Evolutionary conservation across 2,888 invertebrate species (phyloP), one percentile per base, ranked within the genome.

Genomic region (Aplocera efformata): DNA sequence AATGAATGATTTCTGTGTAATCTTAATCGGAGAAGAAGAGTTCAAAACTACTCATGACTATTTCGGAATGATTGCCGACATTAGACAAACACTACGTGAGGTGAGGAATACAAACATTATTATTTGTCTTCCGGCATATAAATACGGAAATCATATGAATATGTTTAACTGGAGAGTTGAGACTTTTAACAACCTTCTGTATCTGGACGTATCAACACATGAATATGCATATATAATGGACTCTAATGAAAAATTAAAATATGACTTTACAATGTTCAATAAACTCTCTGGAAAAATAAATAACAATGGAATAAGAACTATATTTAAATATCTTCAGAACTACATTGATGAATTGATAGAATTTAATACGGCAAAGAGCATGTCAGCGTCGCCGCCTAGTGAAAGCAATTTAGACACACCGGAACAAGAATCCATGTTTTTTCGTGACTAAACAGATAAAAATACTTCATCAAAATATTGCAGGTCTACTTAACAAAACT

Each of bases 171-270:
- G 28, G 26, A 23, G 44, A 20, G 13, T 49, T 10, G 48, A 45
- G 27, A 30, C 1, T 8, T 49, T 49, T 11, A 49, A 49, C 20
- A 45, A 36, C 10, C 9, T 41, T 3, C 31, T 49, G 10, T 39
- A 45, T 24, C 25, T 26, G 1, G 44, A 45, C 22, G 21, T 28
- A 1, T 1, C 6, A 7, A 42, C 30, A 26, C 29, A 44, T 17
- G 27, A 32, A 8, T 37, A 49, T 21, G 48, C 44, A 9, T 36
- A 38, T 11, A 8, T 41, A n/a, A 5, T 44, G n/a, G 48, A 49
- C 22, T 38, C 44, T 1, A 48, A 48, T 25, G 7, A 20, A 17
- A 22, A 44, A 21, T 13, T 48, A 4, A 21, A 13, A 1, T 48
- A 37, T 27, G 31, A 43, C n/a, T 26, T 7, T 9, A 33, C 20